Evolutionary conservation across 2,888 invertebrate genomes (phyloP), one percentile per base, ranked within the genome.

Genomic region (Phragmatobia fuliginosa): DNA sequence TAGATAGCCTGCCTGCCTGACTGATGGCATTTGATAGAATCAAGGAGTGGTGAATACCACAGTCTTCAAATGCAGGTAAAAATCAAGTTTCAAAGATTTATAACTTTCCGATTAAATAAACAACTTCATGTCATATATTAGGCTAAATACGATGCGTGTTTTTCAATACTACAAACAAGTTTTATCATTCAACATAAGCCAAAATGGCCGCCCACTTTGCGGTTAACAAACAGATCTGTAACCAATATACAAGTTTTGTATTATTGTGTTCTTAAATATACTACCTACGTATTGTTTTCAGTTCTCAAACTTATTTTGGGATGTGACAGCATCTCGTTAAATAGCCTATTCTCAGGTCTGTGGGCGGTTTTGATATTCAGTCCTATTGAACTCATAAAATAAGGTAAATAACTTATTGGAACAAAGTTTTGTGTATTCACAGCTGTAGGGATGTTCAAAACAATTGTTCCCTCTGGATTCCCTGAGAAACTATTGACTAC

Each of bases 241-340:
- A 81, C 73, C 62, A 56, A 66, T 68, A 69, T 61, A 70, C 62
- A 71, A 81, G 38, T 81, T 79, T 72, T 52, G 45, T 79, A 76
- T 79, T 79, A 76, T 81, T 79, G 73, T 77, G 69, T 71, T 70
- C 68, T 61, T 60, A 68, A 81, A 77, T 77, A 79, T 68, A 62
- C 70, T 2, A 64, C 66, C 71, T 1, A 64, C 63, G 72, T 71
- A 78, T 81, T 82, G 78, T 81, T 63, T 78, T 69, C 72, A 82
- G 82, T 78, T 80, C 75, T 73, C 66, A 65, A 62, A 64, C 62
- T 73, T 59, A 68, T 68, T 67, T 73, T 59, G 70, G 73, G 36
- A 62, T 58, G 73, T 79, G 76, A 78, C 78, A 80, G 73, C 59
- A 31, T 65, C 70, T 72, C 68, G 56, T 71, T 77, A 74, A 72